These are phyloP conservation scores for Hylyphantes graminicola DNA, from an alignment of 1,140 invertebrate genomes.

Conservation along the genomic window DNA sequence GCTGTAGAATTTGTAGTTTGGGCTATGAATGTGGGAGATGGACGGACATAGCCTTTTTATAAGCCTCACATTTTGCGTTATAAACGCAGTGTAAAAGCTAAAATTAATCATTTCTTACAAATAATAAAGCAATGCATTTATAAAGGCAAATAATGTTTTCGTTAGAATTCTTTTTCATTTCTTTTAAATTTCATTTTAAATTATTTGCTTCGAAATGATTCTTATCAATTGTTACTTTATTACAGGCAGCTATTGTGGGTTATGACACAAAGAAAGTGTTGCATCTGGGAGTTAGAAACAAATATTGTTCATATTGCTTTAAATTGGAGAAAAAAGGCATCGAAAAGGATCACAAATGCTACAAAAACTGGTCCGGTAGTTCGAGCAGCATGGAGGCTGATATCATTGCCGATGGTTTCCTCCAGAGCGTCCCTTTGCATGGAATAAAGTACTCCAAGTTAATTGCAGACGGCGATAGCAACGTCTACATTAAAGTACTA, in stretches of 20 bases:
- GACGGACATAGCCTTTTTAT: no score
- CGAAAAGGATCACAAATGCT: constrained; percentile 63
- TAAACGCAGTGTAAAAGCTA: no score
- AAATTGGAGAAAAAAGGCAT: constrained; percentile 12
- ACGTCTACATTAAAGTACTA: constrained; percentile 65
- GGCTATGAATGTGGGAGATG: no score
- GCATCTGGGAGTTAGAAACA: constrained; percentile 67
- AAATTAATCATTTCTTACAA: no score
- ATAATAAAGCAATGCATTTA: no score
- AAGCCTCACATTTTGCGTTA: no score
- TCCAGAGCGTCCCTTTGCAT: constrained; percentile 65
- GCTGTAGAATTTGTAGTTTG: no score
- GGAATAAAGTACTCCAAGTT: constrained; percentile 66
- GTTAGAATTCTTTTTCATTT: no score
- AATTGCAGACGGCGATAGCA: constrained; percentile 69
- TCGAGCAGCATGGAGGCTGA: constrained; percentile 69
- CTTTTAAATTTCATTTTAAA: no score
- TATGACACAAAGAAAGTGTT: constrained; percentile 66
- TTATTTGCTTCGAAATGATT: constrained; percentile 62
- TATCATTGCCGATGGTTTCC: constrained; percentile 68
- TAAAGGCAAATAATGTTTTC: no score
- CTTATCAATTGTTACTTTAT: constrained; percentile 61
- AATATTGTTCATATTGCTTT: constrained; percentile 66
- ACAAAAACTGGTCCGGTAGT: constrained; percentile 65
- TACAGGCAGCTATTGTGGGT: constrained; percentile 59